Evolutionary conservation across 2,888 invertebrate genomes (phyloP).

Genomic region (Deilephila elpenor): DNA sequence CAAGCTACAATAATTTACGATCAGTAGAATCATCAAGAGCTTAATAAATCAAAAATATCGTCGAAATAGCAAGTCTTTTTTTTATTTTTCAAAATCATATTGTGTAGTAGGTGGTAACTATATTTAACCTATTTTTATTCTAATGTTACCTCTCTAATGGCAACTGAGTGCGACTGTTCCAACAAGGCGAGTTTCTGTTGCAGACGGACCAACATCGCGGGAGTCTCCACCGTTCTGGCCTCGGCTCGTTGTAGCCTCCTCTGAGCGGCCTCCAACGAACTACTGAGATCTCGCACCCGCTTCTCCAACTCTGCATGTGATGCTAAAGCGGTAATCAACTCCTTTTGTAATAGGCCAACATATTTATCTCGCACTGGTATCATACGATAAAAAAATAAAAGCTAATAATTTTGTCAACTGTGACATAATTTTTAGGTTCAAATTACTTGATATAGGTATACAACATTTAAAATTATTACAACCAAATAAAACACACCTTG

Average conservation of each 20-base stretch:
- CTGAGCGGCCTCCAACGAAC: slow-evolving; percentile 87
- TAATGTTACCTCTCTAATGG: slow-evolving; percentile 85
- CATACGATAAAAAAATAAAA: too few relatives aligned
- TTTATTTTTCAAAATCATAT: too few relatives aligned
- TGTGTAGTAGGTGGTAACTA: too few relatives aligned
- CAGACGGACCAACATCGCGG: slow-evolving; percentile 86
- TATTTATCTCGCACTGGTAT: too few relatives aligned
- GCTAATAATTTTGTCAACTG: too few relatives aligned
- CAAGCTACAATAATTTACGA: neutral
- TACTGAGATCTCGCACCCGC: slow-evolving; percentile 82
- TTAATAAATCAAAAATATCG: too few relatives aligned
- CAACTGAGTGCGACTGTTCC: slow-evolving; percentile 89
- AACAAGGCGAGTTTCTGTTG: slow-evolving; percentile 90
- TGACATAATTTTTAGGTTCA: too few relatives aligned
- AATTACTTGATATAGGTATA: too few relatives aligned
- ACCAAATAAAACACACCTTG: slow-evolving; percentile 57
- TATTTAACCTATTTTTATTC: too few relatives aligned
- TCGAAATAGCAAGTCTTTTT: too few relatives aligned
- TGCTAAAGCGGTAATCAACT: slow-evolving; percentile 45
- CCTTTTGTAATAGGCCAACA: neutral
- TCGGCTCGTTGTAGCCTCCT: slow-evolving; percentile 87
- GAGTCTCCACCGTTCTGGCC: slow-evolving; percentile 84
- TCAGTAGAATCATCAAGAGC: neutral
- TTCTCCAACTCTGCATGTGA: slow-evolving; percentile 76
- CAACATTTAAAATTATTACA: too few relatives aligned